Conservation (phyloP, 2,113 vertebrate genomes). For the Platichthys flesus region DNA sequence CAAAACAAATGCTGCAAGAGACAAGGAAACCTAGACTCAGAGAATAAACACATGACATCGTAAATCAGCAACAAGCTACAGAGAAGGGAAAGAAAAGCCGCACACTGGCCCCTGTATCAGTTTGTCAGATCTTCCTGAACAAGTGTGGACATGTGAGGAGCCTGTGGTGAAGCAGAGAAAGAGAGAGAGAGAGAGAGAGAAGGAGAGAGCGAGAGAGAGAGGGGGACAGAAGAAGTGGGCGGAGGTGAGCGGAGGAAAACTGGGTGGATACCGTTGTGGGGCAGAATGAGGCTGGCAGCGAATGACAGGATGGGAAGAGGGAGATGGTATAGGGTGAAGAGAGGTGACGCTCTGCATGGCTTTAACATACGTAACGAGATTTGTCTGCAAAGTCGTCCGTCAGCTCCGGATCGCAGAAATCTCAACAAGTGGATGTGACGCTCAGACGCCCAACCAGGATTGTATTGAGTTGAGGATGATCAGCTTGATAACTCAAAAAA, state of each 20-base stretch:
- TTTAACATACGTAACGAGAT: conserved; percentile 73
- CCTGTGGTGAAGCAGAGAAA: conserved; percentile 30
- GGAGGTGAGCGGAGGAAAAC: conserved; percentile 39
- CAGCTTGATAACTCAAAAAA: background rate
- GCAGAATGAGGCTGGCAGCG: conserved; percentile 71
- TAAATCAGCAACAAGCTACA: background rate
- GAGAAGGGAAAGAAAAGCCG: background rate
- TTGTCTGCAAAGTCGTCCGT: conserved; percentile 77
- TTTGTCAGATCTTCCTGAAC: conserved; percentile 43
- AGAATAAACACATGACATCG: background rate
- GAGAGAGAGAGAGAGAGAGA: background rate
- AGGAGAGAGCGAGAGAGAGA: too few relatives aligned
- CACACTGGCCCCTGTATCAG: conserved; percentile 10
- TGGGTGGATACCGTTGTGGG: conserved; percentile 76
- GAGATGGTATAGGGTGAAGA: conserved; percentile 45
- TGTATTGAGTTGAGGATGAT: background rate
- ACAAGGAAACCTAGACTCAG: background rate
- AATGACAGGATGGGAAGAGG: conserved; percentile 70
- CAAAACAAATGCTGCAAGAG: background rate
- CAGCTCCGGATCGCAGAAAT: conserved; percentile 68
- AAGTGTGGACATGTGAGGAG: conserved; percentile 55
- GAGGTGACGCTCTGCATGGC: conserved; percentile 45
- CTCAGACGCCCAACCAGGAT: conserved; percentile 30
- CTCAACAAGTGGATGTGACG: conserved; percentile 56
- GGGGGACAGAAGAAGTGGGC: conserved; percentile 33